These are phyloP conservation scores for Stercorarius parasiticus DNA, from an alignment of 2,113 vertebrate genomes.

Conservation along the genomic window DNA sequence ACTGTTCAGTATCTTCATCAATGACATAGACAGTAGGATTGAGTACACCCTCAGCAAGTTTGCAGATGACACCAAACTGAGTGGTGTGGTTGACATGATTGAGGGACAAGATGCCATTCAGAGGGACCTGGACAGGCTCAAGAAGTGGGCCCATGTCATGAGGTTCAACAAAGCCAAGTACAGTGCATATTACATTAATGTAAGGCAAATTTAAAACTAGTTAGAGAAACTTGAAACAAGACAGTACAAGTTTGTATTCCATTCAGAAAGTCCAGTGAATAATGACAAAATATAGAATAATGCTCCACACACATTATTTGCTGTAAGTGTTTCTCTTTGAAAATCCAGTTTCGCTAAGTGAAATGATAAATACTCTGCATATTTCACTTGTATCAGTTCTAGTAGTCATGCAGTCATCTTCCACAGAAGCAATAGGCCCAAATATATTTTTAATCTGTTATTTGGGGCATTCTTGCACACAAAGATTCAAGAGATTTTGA, in stretches of 20 bases:
- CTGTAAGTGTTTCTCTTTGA: not conserved
- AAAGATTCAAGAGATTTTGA: not conserved
- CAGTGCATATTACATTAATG: not conserved
- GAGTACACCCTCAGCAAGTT: not conserved
- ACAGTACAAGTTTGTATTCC: not conserved
- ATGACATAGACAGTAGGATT: not conserved
- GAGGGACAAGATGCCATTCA: not conserved
- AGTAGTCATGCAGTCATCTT: not conserved
- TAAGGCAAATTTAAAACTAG: not conserved
- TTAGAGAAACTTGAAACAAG: not conserved
- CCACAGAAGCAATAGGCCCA: not conserved
- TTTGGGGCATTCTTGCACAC: not conserved
- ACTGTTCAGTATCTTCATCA: not conserved
- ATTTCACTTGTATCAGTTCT: not conserved
- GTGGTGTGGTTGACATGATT: not conserved
- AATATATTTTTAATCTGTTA: not conserved
- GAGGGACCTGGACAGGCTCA: not conserved
- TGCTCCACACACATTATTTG: not conserved
- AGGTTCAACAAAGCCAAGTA: not conserved
- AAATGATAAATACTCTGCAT: not conserved
- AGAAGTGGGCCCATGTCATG: not conserved
- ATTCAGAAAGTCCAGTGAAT: not conserved
- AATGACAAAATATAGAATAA: not conserved
- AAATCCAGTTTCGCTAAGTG: not conserved
- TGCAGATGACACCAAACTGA: not conserved